A percentile compares a stretch with the other conserved stretches of the same genome.
phyloP scores from a whole-genome alignment of 1,140 invertebrate genomes.

The Aphelenchoides besseyi region DNA sequence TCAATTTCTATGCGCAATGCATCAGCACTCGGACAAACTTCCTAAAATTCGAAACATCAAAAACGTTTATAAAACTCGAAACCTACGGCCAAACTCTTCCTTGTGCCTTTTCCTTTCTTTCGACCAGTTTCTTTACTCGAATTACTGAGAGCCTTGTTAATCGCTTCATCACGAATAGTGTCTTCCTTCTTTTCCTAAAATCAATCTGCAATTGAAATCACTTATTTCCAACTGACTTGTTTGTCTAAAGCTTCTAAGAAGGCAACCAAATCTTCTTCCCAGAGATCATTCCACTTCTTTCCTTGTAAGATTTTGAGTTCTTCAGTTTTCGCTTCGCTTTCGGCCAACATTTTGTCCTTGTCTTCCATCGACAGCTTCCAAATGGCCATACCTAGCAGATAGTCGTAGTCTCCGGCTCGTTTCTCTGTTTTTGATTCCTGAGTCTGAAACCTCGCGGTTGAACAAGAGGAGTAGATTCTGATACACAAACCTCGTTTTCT shows the following conservation, averaged over 20 bases:
- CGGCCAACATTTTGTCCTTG: conserved; percentile 82
- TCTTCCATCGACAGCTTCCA: conserved; percentile 67
- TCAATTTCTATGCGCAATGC: conserved; percentile 17
- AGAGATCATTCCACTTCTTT: conserved; percentile 76
- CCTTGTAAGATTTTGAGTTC: conserved; percentile 57
- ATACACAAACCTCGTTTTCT: conserved; percentile 40
- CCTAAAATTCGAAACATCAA: no score
- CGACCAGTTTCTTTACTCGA: conserved; percentile 39
- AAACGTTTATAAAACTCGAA: no score
- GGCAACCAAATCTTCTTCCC: conserved; percentile 80
- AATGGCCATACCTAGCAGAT: conserved; percentile 81
- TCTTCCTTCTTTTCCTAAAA: conserved; percentile 34
- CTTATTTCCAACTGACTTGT: conserved; percentile 14
- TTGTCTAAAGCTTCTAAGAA: conserved; percentile 71
- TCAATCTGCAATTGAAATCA: no score
- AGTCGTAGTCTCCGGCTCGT: conserved; percentile 71
- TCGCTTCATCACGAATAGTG: conserved; percentile 18
- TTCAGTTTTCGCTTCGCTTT: conserved; percentile 69
- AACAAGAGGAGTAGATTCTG: not conserved
- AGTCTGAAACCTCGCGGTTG: not conserved
- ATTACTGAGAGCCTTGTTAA: not conserved
- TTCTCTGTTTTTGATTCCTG: conserved; percentile 42
- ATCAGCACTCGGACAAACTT: conserved; percentile 28
- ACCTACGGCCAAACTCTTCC: no score
- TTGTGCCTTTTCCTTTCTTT: conserved; percentile 39